Evolutionary conservation across 2,113 vertebrate genomes (phyloP).

Genomic region (Pampusana beccarii): DNA sequence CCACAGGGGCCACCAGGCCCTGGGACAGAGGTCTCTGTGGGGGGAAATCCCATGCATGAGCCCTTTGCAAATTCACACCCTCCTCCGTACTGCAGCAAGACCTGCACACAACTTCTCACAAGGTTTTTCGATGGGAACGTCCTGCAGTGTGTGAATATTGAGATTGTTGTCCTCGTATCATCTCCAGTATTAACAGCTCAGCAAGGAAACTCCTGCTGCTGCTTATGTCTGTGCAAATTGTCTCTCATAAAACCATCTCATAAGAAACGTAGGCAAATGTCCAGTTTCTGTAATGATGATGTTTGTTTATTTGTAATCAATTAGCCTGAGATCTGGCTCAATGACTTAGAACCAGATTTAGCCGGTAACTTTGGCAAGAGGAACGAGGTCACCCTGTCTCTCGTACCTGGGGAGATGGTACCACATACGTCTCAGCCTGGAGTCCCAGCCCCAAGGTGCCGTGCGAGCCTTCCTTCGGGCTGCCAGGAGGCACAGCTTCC

Average conservation of each 20-base stretch:
- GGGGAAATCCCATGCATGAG: rapidly evolving
- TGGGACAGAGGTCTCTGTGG: background rate
- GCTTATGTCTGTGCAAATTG: background rate
- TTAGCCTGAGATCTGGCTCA: background rate
- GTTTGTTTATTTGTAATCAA: conserved; percentile 43
- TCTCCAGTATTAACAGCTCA: conserved; percentile 15
- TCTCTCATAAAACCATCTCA: background rate
- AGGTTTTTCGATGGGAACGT: background rate
- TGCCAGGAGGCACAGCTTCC: background rate
- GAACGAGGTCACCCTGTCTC: background rate
- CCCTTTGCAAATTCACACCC: background rate
- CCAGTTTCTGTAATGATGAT: background rate
- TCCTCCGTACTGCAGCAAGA: background rate
- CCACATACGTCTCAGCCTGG: background rate
- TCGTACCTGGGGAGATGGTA: background rate
- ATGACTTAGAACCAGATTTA: background rate
- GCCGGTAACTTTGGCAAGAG: background rate
- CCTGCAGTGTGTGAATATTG: background rate
- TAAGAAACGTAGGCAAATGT: background rate
- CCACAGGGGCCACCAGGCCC: background rate
- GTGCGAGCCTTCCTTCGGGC: rapidly evolving
- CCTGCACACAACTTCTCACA: background rate
- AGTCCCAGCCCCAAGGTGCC: background rate
- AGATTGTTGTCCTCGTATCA: background rate
- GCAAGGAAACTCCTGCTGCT: background rate